phyloP scores from a whole-genome alignment of 2,888 invertebrate species.

The Synergus itoensis region DNA sequence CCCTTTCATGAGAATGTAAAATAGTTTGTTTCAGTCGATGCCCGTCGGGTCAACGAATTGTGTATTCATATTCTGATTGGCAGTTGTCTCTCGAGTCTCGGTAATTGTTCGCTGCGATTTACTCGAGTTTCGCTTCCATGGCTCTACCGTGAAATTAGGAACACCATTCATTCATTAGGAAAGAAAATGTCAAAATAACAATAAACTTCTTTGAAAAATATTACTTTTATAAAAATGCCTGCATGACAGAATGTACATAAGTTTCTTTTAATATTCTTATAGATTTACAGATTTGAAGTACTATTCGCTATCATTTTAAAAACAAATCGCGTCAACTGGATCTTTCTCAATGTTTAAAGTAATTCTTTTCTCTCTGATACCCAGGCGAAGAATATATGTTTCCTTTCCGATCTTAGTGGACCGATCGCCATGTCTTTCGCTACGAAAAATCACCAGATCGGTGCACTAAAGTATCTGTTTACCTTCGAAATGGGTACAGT shows the following conservation, averaged over 20 bases:
- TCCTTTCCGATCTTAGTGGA: slow-evolving; percentile 22
- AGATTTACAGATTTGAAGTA: too few species aligned
- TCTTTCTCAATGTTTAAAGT: not conserved
- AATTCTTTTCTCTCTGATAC: not conserved
- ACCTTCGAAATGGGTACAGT: slow-evolving; percentile 27
- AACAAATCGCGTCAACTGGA: not conserved
- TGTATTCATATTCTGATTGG: slow-evolving; percentile 49
- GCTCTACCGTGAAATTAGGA: slow-evolving; percentile 38
- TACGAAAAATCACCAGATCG: slow-evolving; percentile 29
- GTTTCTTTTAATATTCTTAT: too few species aligned
- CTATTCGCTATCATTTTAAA: not conserved
- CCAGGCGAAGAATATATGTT: not conserved
- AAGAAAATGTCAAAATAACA: not conserved
- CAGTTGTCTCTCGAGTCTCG: slow-evolving; percentile 49
- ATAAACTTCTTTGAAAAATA: not conserved
- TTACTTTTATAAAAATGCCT: not conserved
- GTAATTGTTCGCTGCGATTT: slow-evolving; percentile 60
- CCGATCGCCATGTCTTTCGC: slow-evolving; percentile 32
- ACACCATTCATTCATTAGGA: not conserved
- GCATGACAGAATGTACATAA: too few species aligned
- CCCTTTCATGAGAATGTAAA: slow-evolving; percentile 31
- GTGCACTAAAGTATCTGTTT: slow-evolving; percentile 35
- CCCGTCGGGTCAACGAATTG: slow-evolving; percentile 44
- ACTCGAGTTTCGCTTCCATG: slow-evolving; percentile 52
- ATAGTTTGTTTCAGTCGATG: slow-evolving; percentile 32